These are phyloP conservation scores for Trachemys scripta DNA, from an alignment of 2,113 vertebrate species.

Conservation along the genomic window DNA sequence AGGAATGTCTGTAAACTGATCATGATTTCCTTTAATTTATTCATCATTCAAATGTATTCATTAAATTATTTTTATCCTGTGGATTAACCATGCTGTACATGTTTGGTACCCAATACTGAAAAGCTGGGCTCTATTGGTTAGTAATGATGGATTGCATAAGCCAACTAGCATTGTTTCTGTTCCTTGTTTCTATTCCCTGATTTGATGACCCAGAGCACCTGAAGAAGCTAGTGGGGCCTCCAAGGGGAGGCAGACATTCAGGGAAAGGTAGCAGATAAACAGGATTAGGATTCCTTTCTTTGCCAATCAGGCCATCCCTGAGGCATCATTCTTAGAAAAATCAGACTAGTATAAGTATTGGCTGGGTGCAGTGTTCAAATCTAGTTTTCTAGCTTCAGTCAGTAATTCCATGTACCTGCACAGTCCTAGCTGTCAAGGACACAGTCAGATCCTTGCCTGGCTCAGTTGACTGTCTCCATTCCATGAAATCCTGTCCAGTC, in stretches of 20 bases:
- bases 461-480: not conserved
- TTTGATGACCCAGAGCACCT: not conserved
- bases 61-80: not conserved
- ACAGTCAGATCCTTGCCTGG: not conserved
- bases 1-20: not conserved
- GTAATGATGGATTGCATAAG: not conserved
- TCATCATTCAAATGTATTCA: not conserved
- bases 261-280: not conserved
- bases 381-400: not conserved
- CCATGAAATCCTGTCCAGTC: not conserved
- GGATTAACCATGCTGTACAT: not conserved
- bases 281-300: not conserved
- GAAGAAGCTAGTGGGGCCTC: not conserved
- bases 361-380: not conserved
- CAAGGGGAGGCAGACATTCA: not conserved
- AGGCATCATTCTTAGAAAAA: not conserved
- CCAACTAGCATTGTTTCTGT: not conserved
- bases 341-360: rapidly evolving
- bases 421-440: too few species aligned
- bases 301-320: not conserved
- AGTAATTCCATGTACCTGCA: not conserved
- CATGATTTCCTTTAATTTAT: not conserved
- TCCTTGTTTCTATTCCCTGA: not conserved
- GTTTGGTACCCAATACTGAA: not conserved
- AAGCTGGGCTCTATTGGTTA: not conserved